phyloP scores from a whole-genome alignment of 2,113 vertebrate species.

The Aptenodytes forsteri region DNA sequence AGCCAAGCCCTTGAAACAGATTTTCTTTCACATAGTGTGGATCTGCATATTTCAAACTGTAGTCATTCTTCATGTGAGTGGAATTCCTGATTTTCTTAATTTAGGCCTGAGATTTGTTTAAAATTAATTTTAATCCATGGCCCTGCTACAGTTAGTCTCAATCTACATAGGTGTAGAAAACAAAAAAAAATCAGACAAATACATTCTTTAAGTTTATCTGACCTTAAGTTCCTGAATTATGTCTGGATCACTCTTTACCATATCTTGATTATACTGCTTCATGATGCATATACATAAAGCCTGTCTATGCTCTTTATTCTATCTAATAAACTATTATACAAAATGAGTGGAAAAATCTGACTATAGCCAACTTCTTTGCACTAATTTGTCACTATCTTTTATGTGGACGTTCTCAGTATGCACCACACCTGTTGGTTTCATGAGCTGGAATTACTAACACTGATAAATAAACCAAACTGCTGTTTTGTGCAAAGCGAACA shows the following conservation, averaged over 20 bases:
- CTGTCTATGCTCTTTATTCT: neutral
- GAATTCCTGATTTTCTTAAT: neutral
- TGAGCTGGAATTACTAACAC: neutral
- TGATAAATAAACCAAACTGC: neutral
- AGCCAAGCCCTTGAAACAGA: neutral
- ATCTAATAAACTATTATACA: neutral
- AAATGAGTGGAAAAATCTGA: neutral
- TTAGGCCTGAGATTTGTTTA: neutral
- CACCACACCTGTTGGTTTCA: neutral
- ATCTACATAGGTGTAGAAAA: neutral
- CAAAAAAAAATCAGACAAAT: neutral
- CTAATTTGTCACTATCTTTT: neutral
- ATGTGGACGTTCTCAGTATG: neutral
- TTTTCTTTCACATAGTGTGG: neutral
- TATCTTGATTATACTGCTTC: neutral
- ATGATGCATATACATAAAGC: neutral
- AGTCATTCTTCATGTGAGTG: neutral
- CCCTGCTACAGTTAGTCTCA: neutral
- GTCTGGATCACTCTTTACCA: neutral
- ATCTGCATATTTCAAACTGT: neutral
- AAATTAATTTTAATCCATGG: neutral
- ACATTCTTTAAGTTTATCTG: neutral
- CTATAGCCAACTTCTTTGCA: neutral
- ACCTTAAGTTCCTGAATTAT: neutral
- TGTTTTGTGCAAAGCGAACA: neutral